Percentiles rank a stretch among this genome's conserved stretches.
Evolutionary conservation across 2,113 vertebrate genomes (phyloP).

Genomic region (Cyprinodon brontotheroides): DNA sequence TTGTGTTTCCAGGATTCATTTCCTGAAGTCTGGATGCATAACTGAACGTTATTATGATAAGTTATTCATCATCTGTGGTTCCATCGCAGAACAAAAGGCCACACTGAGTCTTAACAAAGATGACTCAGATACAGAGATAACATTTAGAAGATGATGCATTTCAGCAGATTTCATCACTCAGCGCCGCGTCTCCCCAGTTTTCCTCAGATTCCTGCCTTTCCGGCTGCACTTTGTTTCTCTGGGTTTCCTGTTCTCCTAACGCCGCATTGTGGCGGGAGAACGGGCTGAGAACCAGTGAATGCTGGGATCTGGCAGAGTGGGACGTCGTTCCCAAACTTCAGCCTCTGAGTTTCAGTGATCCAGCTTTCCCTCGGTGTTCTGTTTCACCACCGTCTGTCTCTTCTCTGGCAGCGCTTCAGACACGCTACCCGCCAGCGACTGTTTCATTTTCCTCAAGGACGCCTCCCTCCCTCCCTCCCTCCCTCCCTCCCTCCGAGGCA

Average conservation of each 20-base stretch:
- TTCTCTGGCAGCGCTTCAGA: slow-evolving; percentile 68
- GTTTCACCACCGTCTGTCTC: slow-evolving; percentile 43
- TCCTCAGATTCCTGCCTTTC: not conserved
- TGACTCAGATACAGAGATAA: slow-evolving; percentile 17
- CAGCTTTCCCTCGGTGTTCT: slow-evolving; percentile 35
- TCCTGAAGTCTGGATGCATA: not conserved
- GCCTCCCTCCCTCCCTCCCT: slow-evolving; percentile 42
- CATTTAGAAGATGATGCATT: slow-evolving; percentile 19
- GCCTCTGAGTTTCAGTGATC: slow-evolving; percentile 17
- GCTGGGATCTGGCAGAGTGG: not conserved
- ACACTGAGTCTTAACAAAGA: not conserved
- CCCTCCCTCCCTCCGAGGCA: slow-evolving; percentile 30
- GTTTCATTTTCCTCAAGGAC: slow-evolving; percentile 58
- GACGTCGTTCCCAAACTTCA: not conserved
- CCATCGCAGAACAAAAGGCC: not conserved
- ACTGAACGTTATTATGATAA: not conserved
- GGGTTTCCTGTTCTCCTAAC: not conserved
- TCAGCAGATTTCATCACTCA: slow-evolving; percentile 49
- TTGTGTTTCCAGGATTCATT: not conserved
- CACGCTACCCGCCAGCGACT: slow-evolving; percentile 31
- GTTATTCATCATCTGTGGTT: not conserved
- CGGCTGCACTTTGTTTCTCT: slow-evolving; percentile 1
- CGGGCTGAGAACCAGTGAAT: not conserved
- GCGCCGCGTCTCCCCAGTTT: slow-evolving; percentile 2
- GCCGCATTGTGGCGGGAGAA: not conserved